Evolutionary conservation across 2,797 vertebrate species (phyloP), one percentile per base, ranked within the genome.

Genomic region (Pteronotus mesoamericanus): DNA sequence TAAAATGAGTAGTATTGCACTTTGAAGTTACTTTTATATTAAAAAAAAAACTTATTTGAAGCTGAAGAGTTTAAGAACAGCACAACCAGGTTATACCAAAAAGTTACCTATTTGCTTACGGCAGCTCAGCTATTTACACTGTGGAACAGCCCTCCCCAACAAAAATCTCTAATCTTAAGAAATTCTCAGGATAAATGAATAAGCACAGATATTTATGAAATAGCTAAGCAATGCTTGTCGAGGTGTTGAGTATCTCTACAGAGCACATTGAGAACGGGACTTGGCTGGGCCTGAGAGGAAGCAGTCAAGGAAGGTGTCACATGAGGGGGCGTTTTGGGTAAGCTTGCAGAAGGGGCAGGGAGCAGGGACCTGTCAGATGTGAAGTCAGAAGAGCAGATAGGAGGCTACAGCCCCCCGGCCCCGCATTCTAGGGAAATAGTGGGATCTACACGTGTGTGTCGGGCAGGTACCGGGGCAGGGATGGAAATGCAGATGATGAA

Each of bases 161-260:
- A 21, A 34, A 79, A 55, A 48, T 86, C 14, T 90, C 84, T 86
- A 78, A 57, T 24, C 44, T 79, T 85, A 71, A 69, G 44, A 86
- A 74, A 77, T n/a, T 79, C 9, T 78, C 53, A 46, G 57, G 12
- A 42, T 68, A 87, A 75, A 32, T 61, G 79, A 74, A 86, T 39
- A 69, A 11, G 34, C 48, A 66, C 34, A 94, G 80, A 86, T 34
- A 88, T 55, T 86, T 88, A 89, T 71, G 90, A 96, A 93, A 88
- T 16, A 87, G 64, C 39, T 72, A 46, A 85, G 29, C 29, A 75
- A 4, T 53, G 14, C 3, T 39, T 74, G 11, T 22, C 42, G 19
- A 85, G n/a, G 15, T 21, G 9, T 19, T 80, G 39, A 15, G 19
- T 72, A n/a, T 91, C 82, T 69, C 72, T 69, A 77, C 39, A 75